Evolutionary conservation across 2,797 vertebrate genomes (phyloP).

Genomic region (Cygnus olor): DNA sequence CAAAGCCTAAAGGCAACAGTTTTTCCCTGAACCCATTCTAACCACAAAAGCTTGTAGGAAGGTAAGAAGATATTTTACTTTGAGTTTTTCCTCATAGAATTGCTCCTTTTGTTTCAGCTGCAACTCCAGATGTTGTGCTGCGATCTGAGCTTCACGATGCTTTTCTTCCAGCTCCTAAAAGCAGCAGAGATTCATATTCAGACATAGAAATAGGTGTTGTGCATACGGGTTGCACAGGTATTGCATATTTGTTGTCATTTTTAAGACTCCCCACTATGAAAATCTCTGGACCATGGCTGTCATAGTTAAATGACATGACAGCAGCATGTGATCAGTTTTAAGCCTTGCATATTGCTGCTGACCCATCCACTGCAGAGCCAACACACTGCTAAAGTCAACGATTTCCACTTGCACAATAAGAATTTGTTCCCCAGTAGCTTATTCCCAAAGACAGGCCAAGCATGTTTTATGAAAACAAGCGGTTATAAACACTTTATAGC

Average conservation of each 20-base stretch:
- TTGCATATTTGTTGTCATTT: neutral
- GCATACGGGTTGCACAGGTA: neutral
- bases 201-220: neutral
- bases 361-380: neutral
- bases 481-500: slow-evolving; percentile 25
- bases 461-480: slow-evolving; percentile 30
- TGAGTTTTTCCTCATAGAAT: slow-evolving; percentile 96
- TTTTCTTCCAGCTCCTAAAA: slow-evolving; percentile 95
- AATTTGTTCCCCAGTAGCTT: slow-evolving; percentile 7
- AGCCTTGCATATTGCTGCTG: neutral
- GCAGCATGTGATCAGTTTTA: neutral
- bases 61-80: slow-evolving; percentile 81
- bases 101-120: slow-evolving; percentile 96
- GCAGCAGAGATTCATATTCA: slow-evolving; percentile 53
- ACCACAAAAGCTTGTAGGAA: neutral
- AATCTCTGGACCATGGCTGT: neutral
- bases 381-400: neutral
- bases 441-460: slow-evolving; percentile 30
- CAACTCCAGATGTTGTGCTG: slow-evolving; percentile 93
- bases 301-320: neutral
- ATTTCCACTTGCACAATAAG: neutral
- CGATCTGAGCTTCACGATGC: slow-evolving; percentile 92
- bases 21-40: neutral
- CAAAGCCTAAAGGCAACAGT: slow-evolving; percentile 4
- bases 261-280: neutral